These are phyloP conservation scores for Barnardius zonarius DNA, from an alignment of 2,113 vertebrate species.

Conservation along the genomic window DNA sequence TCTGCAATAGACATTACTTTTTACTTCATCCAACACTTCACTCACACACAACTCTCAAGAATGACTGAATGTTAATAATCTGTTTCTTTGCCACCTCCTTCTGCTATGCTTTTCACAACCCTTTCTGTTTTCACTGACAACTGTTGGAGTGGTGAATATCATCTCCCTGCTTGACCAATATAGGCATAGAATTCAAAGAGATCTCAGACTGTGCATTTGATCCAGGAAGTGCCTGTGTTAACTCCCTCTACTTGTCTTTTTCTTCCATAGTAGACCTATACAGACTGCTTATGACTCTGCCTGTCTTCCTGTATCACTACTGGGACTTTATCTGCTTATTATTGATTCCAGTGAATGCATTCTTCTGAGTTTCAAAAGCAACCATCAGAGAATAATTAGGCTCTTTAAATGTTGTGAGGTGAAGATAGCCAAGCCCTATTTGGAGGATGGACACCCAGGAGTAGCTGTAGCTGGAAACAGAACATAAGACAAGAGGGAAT, in stretches of 20 bases:
- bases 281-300: background rate
- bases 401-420: background rate
- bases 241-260: background rate
- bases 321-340: background rate
- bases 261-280: background rate
- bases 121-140: background rate
- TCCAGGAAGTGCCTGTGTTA: background rate
- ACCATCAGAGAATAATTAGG: background rate
- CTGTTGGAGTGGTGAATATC: background rate
- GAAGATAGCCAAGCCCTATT: background rate
- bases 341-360: background rate
- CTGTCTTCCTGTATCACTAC: background rate
- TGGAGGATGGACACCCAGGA: background rate
- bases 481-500: background rate
- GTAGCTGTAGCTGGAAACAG: background rate
- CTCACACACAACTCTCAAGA: rapidly evolving
- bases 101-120: background rate
- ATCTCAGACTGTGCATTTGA: background rate
- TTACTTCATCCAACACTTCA: background rate
- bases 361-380: background rate
- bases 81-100: background rate
- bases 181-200: background rate
- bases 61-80: background rate
- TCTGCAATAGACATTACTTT: background rate
- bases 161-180: background rate